Conservation (phyloP, 1,140 invertebrate genomes). For the Argopecten irradians region DNA sequence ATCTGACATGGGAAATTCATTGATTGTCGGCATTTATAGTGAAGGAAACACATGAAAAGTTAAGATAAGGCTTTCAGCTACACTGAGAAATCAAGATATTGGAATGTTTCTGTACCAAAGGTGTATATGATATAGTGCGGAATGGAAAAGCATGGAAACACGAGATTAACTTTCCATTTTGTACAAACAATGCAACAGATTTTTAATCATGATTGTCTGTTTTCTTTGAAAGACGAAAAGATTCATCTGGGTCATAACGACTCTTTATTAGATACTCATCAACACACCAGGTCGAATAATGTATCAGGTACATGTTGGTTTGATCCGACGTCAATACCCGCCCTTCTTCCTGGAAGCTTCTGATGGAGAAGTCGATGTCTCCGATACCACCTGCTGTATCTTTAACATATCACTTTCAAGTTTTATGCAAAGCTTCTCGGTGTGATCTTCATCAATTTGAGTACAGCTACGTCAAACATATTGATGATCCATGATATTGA, state of each 20-base stretch:
- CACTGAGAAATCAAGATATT: not conserved
- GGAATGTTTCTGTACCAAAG: not conserved
- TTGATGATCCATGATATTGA: not conserved
- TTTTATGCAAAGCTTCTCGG: not conserved
- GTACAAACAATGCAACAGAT: not conserved
- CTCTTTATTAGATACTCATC: not conserved
- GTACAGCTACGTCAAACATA: not conserved
- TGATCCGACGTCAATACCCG: not conserved
- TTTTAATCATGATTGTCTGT: not conserved
- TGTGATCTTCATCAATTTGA: not conserved
- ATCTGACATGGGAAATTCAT: not conserved
- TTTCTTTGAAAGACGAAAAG: slow-evolving; percentile 9
- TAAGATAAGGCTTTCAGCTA: slow-evolving; percentile 4
- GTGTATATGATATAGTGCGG: not conserved
- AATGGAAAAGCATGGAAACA: not conserved
- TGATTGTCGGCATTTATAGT: not conserved
- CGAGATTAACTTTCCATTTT: not conserved
- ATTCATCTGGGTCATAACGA: not conserved
- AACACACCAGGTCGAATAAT: not conserved
- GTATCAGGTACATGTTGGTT: not conserved
- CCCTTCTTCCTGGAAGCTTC: not conserved
- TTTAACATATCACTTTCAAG: not conserved
- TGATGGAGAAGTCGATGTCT: not conserved
- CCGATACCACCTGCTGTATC: not conserved
- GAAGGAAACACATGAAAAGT: not conserved